These are phyloP conservation scores for Microtus richardsoni DNA, from an alignment of 2,113 vertebrate species.

Conservation along the genomic window DNA sequence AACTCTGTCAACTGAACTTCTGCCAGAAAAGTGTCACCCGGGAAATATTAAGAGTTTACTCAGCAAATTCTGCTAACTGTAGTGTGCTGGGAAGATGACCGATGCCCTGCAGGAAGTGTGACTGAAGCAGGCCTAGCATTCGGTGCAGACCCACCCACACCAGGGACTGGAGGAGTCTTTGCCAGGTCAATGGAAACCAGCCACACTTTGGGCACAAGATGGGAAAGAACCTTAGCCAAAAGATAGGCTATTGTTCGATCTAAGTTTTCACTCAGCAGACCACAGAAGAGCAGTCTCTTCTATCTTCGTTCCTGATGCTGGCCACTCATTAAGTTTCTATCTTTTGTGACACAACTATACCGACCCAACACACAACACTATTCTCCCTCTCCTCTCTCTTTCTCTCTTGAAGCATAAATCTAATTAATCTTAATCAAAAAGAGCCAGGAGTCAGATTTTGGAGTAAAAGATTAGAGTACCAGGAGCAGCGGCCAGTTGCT, in stretches of 20 bases:
- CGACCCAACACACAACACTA: fast-evolving
- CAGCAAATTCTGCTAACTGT: constrained; percentile 2
- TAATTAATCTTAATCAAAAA: too few relatives aligned
- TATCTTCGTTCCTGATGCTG: neutral
- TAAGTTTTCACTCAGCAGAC: neutral
- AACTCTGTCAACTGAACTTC: neutral
- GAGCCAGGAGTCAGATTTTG: too few relatives aligned
- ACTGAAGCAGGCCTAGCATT: neutral
- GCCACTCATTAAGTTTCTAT: neutral
- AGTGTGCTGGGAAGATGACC: neutral
- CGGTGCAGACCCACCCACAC: neutral
- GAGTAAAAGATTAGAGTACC: too few relatives aligned
- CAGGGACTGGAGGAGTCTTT: neutral
- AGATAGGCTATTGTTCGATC: neutral
- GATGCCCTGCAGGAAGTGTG: neutral
- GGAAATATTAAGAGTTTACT: neutral
- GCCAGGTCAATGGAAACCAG: neutral
- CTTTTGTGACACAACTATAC: neutral
- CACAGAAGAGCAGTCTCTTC: neutral
- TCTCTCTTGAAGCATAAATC: too few relatives aligned
- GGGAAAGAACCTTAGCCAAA: neutral
- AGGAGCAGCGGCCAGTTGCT: too few relatives aligned
- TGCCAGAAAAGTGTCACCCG: neutral
- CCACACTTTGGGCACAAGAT: neutral
- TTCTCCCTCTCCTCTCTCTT: too few relatives aligned